Base-by-base conservation (phyloP, 2,797 vertebrate species). In the Schizopygopsis malacanthus region DNA sequence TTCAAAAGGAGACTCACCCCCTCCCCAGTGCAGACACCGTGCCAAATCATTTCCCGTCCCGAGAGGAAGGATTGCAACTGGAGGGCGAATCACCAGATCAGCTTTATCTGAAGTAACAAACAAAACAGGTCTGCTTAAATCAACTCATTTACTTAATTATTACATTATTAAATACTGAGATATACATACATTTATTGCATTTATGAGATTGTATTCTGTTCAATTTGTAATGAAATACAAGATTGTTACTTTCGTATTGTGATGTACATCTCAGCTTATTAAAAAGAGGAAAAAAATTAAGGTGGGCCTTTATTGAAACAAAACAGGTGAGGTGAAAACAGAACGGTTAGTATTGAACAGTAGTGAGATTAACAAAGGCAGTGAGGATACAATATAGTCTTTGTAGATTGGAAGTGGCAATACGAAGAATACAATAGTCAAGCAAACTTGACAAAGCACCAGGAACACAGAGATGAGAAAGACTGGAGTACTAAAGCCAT, bases 21-120 rank as follows among this genome's bases (percentile, higher is more conserved):
- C 97, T 75, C 97, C 97, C 97, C 97, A 98, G 90, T 96, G 95
- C 28, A 98, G 94, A 91, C 97, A 98, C 45, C 97, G 96, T 39
- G 97, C 97, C 87, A 98, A 92, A 90, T 98, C 97, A 47, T 98
- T 98, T 59, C 97, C 97, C 0, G 97, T 98, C 25, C 97, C 97
- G 72, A 98, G 92, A 59, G 97, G 97, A 87, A 98, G 92, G 56
- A 98, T 94, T 0, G 97, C 97, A 12, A 98, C 95, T 0, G 96
- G 95, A 37, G 97, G 97, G 20, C 88, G 91, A 81, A 91, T 90
- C 9, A 91, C 92, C 8, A 98, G 92, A 67, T 95, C 93, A 33
- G 95, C 96, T 94, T 95, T 98, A 87, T 98, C 97, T 98, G 91
- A 12, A 50, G 72, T 87, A 91, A 89, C 4, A 18, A 15, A 81